Evolutionary conservation across 2,797 vertebrate genomes (phyloP).

Genomic region (Gambusia yucatana): DNA sequence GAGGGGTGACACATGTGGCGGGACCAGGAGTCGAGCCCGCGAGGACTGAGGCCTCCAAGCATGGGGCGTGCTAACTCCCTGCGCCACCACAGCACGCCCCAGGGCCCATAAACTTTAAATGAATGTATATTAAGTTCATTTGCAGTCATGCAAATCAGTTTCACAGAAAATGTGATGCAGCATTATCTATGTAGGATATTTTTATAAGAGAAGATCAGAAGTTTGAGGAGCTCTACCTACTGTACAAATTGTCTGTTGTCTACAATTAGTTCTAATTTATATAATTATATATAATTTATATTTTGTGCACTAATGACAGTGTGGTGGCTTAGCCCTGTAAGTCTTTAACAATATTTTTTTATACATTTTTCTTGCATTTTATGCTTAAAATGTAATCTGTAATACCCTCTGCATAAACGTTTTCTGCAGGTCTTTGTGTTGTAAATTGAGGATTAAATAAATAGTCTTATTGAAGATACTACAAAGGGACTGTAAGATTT

Average conservation of each 20-base stretch:
- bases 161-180: background rate
- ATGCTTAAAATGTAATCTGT: background rate
- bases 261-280: background rate
- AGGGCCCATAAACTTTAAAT: background rate
- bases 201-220: background rate
- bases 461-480: conserved; percentile 1
- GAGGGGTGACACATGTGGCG: no score
- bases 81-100: no score
- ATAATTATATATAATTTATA: no score
- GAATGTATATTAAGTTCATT: background rate
- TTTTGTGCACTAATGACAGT: background rate
- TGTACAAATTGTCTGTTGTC: background rate
- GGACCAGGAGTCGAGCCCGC: no score
- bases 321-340: background rate
- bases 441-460: conserved; percentile 9
- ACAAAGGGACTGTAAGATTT: background rate
- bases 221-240: background rate
- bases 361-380: background rate
- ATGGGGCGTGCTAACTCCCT: no score
- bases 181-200: background rate
- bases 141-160: background rate
- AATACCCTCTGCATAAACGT: background rate
- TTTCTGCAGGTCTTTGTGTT: background rate
- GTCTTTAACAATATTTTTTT: background rate
- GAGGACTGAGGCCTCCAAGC: no score